These are phyloP conservation scores for Oryzias melastigma DNA, from an alignment of 2,113 vertebrate species.

Conservation along the genomic window DNA sequence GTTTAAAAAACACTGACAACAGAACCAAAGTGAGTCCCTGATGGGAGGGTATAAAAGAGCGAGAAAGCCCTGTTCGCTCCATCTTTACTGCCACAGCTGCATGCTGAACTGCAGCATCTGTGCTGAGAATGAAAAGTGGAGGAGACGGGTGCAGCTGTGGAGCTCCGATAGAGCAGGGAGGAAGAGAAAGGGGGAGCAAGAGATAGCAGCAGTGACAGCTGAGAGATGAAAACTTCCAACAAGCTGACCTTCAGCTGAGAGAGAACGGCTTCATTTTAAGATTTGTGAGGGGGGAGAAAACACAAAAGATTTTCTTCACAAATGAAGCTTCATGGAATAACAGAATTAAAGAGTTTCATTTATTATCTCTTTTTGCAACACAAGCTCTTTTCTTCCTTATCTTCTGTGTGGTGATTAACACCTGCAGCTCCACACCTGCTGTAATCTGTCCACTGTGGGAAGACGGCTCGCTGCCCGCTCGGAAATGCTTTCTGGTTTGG, in stretches of 20 bases:
- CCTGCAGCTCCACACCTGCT: slow-evolving; percentile 36
- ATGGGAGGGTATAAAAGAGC: too few relatives aligned
- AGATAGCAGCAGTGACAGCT: slow-evolving; percentile 1
- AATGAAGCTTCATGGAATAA: too few relatives aligned
- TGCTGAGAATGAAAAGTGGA: slow-evolving; percentile 10
- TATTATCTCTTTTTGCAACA: too few relatives aligned
- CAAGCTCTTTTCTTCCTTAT: too few relatives aligned
- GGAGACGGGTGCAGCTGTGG: background rate
- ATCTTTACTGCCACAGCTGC: slow-evolving; percentile 32
- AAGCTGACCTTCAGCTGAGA: background rate
- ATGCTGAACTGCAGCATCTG: slow-evolving; percentile 25
- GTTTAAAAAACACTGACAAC: too few relatives aligned
- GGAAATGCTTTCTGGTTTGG: slow-evolving; percentile 32
- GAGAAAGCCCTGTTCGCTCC: background rate
- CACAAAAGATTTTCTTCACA: too few relatives aligned
- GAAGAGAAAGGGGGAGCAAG: slow-evolving; percentile 11
- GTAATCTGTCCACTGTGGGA: slow-evolving; percentile 48
- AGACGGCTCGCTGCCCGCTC: slow-evolving; percentile 26
- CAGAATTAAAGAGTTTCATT: too few relatives aligned
- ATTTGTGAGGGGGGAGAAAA: too few relatives aligned
- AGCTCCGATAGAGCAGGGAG: background rate
- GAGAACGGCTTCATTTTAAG: background rate
- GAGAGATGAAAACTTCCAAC: background rate
- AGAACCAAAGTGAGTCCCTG: too few relatives aligned
- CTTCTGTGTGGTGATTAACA: too few relatives aligned